phyloP scores from a whole-genome alignment of 2,797 vertebrate species.

The Hozukius guyotensis region DNA sequence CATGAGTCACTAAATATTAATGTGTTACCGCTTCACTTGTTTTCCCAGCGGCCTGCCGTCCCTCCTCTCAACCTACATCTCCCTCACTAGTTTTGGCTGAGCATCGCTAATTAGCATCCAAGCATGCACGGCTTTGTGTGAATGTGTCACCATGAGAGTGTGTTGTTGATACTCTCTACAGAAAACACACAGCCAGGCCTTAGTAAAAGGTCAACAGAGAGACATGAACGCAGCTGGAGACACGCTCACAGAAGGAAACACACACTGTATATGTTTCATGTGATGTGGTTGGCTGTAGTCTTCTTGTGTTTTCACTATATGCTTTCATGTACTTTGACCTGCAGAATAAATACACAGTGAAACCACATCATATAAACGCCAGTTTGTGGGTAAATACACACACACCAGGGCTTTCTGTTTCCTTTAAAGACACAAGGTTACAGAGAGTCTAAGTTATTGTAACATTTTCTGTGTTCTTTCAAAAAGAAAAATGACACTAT shows the following conservation, averaged over 20 bases:
- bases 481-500: conserved; percentile 27
- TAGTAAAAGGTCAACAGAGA: neutral
- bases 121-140: neutral
- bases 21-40: neutral
- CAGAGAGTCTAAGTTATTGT: neutral
- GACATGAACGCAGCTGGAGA: neutral
- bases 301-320: neutral
- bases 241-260: neutral
- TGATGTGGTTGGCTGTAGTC: neutral
- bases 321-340: conserved; percentile 6
- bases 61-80: neutral
- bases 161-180: neutral
- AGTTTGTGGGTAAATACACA: neutral
- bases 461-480: conserved; percentile 2
- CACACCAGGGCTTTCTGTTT: neutral
- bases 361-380: neutral
- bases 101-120: conserved; percentile 13
- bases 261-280: neutral
- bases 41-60: neutral
- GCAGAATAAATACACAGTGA: neutral
- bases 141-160: conserved; percentile 23
- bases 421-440: neutral
- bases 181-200: conserved; percentile 1
- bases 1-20: neutral
- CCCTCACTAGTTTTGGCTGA: neutral